phyloP scores from a whole-genome alignment of 2,797 vertebrate species.

The Hylomyscus alleni region DNA sequence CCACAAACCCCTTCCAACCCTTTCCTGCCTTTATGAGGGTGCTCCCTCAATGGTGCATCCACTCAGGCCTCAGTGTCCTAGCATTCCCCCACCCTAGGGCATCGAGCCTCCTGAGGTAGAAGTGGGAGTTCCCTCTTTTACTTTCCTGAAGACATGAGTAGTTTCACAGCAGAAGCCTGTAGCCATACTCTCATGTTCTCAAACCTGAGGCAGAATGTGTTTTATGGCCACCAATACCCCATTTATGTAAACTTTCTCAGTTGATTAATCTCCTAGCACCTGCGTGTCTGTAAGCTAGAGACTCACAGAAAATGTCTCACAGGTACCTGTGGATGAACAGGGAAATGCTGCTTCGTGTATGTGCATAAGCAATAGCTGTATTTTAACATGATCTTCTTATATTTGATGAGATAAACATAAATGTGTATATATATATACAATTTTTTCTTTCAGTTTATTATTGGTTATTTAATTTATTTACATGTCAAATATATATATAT shows the following conservation, averaged over 20 bases:
- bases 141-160: background rate
- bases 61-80: too few relatives aligned
- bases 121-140: background rate
- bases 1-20: too few relatives aligned
- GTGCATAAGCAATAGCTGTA: background rate
- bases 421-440: too few relatives aligned
- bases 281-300: background rate
- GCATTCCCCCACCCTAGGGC: too few relatives aligned
- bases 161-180: background rate
- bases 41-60: too few relatives aligned
- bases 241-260: background rate
- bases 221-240: background rate
- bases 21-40: too few relatives aligned
- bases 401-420: background rate
- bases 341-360: background rate
- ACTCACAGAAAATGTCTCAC: background rate
- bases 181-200: background rate
- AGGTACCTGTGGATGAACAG: background rate
- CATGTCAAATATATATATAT: too few relatives aligned
- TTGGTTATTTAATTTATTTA: too few relatives aligned
- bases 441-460: too few relatives aligned
- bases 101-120: background rate
- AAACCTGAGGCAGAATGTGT: background rate
- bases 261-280: background rate
- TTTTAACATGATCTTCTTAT: background rate